A percentile compares a stretch with the other conserved stretches of the same genome.
These are phyloP conservation scores for Heterotis niloticus DNA, from an alignment of 2,113 vertebrate species.

Conservation along the genomic window DNA sequence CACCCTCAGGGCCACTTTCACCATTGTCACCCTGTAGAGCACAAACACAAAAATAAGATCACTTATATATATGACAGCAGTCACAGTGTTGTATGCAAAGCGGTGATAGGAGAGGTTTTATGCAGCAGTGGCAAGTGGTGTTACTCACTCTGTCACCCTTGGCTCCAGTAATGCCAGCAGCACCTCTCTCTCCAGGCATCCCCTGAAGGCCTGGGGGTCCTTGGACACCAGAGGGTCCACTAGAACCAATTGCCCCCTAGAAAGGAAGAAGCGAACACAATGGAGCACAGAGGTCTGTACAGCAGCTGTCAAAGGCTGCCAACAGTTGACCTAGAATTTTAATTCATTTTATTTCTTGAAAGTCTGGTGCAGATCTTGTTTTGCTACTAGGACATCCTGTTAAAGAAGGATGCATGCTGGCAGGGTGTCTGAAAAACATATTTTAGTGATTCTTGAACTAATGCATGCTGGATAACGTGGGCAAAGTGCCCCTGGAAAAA, in stretches of 20 bases:
- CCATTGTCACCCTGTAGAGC: slow-evolving; percentile 80
- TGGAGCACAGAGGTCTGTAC: neutral
- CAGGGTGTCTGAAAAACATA: no score
- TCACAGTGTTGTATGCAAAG: neutral
- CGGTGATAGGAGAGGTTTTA: neutral
- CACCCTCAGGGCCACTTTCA: slow-evolving; percentile 90
- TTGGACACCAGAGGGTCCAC: slow-evolving; percentile 75
- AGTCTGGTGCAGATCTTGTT: neutral
- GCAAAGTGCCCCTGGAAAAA: no score
- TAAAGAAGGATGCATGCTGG: no score
- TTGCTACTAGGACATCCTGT: neutral
- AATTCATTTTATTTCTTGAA: neutral
- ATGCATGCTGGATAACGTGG: no score
- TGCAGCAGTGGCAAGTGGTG: neutral
- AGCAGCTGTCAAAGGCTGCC: neutral
- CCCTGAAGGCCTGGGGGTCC: slow-evolving; percentile 91
- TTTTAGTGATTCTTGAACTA: no score
- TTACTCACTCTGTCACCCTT: slow-evolving; percentile 91
- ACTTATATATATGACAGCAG: no score
- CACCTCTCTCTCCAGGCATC: slow-evolving; percentile 93
- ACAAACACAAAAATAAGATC: slow-evolving; percentile 22
- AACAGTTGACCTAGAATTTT: neutral
- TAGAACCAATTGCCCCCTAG: slow-evolving; percentile 81
- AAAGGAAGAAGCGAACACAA: neutral
- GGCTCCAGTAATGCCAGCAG: slow-evolving; percentile 80